phyloP scores from a whole-genome alignment of 2,888 invertebrate species.

The Drosophila peninsularis region DNA sequence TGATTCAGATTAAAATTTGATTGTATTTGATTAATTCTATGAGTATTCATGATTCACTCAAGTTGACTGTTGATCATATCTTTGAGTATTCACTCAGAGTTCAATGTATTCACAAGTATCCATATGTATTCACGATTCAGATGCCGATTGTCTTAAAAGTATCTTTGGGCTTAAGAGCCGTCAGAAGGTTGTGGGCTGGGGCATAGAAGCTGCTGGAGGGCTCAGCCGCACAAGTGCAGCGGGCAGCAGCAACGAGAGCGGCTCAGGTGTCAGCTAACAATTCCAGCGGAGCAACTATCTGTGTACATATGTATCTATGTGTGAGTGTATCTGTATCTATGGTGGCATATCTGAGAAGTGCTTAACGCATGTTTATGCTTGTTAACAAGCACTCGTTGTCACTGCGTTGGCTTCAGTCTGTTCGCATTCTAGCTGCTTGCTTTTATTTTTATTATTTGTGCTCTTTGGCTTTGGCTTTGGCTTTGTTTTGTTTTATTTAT shows the following conservation, averaged over 20 bases:
- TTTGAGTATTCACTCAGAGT: background rate
- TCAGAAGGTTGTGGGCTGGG: background rate
- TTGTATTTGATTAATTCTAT: too few species aligned
- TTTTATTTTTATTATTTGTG: constrained; percentile 11
- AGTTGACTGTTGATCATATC: too few species aligned
- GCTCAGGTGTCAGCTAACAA: constrained; percentile 33
- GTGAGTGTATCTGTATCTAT: constrained; percentile 26
- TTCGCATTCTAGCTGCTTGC: constrained; percentile 11
- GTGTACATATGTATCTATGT: background rate
- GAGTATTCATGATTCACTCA: background rate
- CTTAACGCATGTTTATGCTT: constrained; percentile 47
- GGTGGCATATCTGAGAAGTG: constrained; percentile 39
- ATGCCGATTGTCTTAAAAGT: background rate
- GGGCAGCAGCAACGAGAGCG: background rate
- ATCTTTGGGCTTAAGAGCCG: background rate
- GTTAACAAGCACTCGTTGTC: constrained; percentile 26
- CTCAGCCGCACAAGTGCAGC: constrained; percentile 6
- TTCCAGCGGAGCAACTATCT: constrained; percentile 10
- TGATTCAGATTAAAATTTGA: too few species aligned
- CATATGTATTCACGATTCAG: background rate
- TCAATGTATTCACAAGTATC: background rate
- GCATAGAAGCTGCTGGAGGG: background rate
- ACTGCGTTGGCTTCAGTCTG: constrained; percentile 45
- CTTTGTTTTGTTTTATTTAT: background rate
- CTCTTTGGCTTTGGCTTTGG: background rate